Evolutionary conservation across 2,888 invertebrate species (phyloP).

Genomic region (Tiphia femorata): DNA sequence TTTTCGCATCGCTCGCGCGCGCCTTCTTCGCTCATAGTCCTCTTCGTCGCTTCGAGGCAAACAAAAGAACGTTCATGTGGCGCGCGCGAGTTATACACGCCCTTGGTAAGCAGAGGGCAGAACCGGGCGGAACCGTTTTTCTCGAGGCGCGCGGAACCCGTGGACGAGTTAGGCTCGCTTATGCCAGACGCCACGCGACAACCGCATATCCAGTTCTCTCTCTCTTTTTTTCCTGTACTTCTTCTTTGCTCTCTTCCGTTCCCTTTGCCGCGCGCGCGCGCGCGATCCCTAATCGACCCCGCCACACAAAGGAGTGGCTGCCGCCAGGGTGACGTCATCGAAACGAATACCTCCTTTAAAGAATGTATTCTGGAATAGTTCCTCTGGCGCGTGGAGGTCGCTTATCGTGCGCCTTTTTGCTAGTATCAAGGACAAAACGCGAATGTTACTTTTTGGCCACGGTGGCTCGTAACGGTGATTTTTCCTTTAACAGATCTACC

Average conservation of each 20-base stretch:
- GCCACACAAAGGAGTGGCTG: constrained; percentile 49
- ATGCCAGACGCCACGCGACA: too few species aligned
- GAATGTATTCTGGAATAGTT: too few species aligned
- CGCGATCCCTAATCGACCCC: constrained; percentile 48
- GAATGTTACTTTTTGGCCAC: too few species aligned
- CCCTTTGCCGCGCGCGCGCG: neutral
- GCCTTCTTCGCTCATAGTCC: too few species aligned
- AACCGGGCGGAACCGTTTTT: constrained; percentile 26
- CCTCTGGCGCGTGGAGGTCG: neutral
- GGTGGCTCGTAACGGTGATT: too few species aligned
- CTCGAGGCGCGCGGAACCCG: constrained; percentile 36
- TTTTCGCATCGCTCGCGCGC: constrained; percentile 35
- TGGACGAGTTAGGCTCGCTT: constrained; percentile 23
- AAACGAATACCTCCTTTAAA: too few species aligned
- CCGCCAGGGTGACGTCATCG: constrained; percentile 28
- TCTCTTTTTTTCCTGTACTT: too few species aligned
- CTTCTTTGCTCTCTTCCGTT: too few species aligned
- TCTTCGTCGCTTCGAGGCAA: too few species aligned
- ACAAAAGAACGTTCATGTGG: constrained; percentile 57
- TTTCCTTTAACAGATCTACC: too few species aligned
- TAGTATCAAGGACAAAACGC: too few species aligned
- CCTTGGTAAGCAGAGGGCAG: constrained; percentile 55
- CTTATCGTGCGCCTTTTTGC: neutral
- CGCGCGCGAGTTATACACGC: constrained; percentile 47
- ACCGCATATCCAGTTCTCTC: too few species aligned